Percentiles rank a stretch among this genome's conserved stretches.
Evolutionary conservation across 1,140 invertebrate genomes (phyloP).

Genomic region (Paraescarpia echinospica): DNA sequence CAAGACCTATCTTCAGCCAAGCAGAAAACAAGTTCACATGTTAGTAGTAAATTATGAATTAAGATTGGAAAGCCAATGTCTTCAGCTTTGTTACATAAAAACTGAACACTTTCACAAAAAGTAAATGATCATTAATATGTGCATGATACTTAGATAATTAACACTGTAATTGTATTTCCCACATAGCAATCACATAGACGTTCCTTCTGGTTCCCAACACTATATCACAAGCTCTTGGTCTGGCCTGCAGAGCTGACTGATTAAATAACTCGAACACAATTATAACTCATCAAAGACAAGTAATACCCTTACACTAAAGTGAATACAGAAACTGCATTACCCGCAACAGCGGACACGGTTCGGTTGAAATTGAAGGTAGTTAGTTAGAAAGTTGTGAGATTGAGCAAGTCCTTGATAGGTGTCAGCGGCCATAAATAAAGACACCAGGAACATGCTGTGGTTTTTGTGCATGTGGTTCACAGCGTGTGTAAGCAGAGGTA

Average conservation of each 20-base stretch:
- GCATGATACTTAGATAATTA: neutral
- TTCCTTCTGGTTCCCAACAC: neutral
- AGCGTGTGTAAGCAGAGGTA: neutral
- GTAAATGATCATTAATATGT: neutral
- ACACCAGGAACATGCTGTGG: neutral
- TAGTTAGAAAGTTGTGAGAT: neutral
- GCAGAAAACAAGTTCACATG: neutral
- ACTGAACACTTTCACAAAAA: neutral
- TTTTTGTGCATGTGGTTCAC: neutral
- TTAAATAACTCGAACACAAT: neutral
- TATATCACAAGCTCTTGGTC: neutral
- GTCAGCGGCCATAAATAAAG: neutral
- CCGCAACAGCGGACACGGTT: neutral
- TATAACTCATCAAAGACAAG: neutral
- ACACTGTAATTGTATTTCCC: neutral
- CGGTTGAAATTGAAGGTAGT: neutral
- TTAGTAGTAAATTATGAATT: neutral
- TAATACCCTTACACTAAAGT: neutral
- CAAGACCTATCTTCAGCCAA: neutral
- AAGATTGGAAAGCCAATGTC: neutral
- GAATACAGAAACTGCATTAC: neutral
- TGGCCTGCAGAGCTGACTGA: neutral
- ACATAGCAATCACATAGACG: neutral
- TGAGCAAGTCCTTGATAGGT: neutral
- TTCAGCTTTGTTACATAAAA: neutral